Conservation (phyloP, 2,797 vertebrate species). For the Gila robusta region DNA sequence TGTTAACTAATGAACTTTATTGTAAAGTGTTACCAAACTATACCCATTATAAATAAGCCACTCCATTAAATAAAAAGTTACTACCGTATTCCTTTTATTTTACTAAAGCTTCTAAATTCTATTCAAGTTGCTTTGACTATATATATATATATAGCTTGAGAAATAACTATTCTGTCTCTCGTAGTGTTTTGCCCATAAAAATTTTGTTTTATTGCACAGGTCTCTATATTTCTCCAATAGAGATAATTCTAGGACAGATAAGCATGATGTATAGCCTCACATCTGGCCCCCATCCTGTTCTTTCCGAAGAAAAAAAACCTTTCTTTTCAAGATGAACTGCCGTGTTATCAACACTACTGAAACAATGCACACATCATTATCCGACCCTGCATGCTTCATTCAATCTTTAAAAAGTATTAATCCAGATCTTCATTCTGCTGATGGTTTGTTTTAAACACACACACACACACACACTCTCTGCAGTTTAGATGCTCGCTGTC, state of each 20-base stretch:
- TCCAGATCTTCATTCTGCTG: neutral
- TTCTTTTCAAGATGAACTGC: neutral
- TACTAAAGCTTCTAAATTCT: neutral
- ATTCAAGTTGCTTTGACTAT: too few species aligned
- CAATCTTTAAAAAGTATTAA: neutral
- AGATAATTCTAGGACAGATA: constrained; percentile 16
- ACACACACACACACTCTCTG: too few species aligned
- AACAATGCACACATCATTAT: neutral
- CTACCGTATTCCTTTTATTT: neutral
- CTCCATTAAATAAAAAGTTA: neutral
- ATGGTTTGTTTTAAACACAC: neutral
- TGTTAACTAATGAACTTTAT: too few species aligned
- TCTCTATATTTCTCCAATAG: constrained; percentile 15
- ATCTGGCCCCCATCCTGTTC: constrained; percentile 25
- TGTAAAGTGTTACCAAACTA: too few species aligned
- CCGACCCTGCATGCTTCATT: neutral
- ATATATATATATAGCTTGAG: neutral
- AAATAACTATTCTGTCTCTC: neutral
- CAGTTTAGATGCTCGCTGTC: neutral
- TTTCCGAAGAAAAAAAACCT: neutral
- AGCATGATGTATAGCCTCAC: constrained; percentile 26
- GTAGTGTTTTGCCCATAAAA: neutral
- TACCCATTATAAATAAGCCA: neutral
- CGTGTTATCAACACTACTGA: neutral
- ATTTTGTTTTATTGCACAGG: neutral